Percentiles rank a stretch among this genome's conserved stretches.
Conservation (phyloP, 2,888 invertebrate species). For the Stegana nigrithorax region DNA sequence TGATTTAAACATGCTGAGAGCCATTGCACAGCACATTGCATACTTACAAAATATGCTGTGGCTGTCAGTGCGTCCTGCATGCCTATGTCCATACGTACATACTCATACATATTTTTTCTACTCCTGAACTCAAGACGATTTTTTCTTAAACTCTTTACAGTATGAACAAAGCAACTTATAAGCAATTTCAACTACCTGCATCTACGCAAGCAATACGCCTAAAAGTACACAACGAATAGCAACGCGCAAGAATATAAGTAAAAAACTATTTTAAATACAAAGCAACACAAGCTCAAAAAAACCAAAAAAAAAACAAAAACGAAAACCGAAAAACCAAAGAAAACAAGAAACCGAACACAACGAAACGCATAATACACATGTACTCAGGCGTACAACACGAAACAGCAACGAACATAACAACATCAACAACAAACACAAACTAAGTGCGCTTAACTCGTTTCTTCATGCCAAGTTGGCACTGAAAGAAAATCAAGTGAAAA, state of each 20-base stretch:
- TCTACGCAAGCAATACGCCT: neutral
- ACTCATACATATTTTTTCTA: too few relatives aligned
- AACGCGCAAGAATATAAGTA: neutral
- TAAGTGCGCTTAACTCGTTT: neutral
- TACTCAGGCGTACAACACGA: neutral
- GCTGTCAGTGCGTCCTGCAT: too few relatives aligned
- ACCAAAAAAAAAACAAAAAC: too few relatives aligned
- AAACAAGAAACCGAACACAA: too few relatives aligned
- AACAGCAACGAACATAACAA: neutral
- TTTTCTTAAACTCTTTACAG: too few relatives aligned
- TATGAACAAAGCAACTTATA: neutral
- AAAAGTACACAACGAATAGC: neutral
- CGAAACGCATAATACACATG: neutral
- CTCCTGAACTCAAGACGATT: neutral
- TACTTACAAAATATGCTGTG: neutral
- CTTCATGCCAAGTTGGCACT: neutral
- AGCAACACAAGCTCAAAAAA: too few relatives aligned
- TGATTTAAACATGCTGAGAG: too few relatives aligned
- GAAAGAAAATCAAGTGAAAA: neutral
- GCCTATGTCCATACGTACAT: too few relatives aligned
- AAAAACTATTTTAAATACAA: neutral
- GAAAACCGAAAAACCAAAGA: too few relatives aligned
- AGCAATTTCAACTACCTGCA: constrained; percentile 10
- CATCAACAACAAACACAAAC: neutral
- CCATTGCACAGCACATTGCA: neutral